Evolutionary conservation across 37 sponge, comb jelly and placozoan genomes (phyloP), one percentile per base, ranked within the genome.

Genomic region (Mnemiopsis leidyi): DNA sequence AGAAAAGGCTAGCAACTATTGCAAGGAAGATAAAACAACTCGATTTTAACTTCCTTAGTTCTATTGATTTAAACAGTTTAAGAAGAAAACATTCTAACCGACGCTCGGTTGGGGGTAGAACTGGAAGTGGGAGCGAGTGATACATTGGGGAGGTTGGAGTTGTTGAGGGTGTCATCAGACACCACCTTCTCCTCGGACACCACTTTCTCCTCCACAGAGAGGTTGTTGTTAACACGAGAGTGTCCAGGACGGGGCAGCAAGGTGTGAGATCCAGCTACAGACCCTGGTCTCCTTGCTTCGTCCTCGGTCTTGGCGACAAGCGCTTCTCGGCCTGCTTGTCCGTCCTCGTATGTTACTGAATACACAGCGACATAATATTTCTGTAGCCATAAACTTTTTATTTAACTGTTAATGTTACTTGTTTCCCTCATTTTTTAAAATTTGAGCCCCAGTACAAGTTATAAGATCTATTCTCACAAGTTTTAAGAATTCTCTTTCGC

Each of bases 331-430:
- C 16, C 35, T 3, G 32, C 90, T 2, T 85, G 48, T 25, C 90
- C 90, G 26, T 85, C 90, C 61, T 85, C 90, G 29, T 85, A 85
- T n/a, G 90, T 39, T 30, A 82, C 82, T 82, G 82, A n/a, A n/a
- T n/a, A n/a, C n/a, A n/a, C n/a, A n/a, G n/a, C n/a, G n/a, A n/a
- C n/a, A n/a, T n/a, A n/a, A n/a, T n/a, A n/a, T n/a, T n/a, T n/a
- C n/a, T n/a, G n/a, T n/a, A n/a, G n/a, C n/a, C n/a, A n/a, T n/a
- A n/a, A n/a, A n/a, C n/a, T n/a, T n/a, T n/a, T n/a, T n/a, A n/a
- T n/a, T n/a, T n/a, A n/a, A n/a, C n/a, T n/a, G n/a, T n/a, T n/a
- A n/a, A n/a, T n/a, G n/a, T n/a, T n/a, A n/a, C n/a, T n/a, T n/a
- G n/a, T n/a, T n/a, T n/a, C n/a, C n/a, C n/a, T n/a, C n/a, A n/a